These are phyloP conservation scores for Blastobasis adustella DNA, from an alignment of 2,888 invertebrate genomes.

Conservation along the genomic window DNA sequence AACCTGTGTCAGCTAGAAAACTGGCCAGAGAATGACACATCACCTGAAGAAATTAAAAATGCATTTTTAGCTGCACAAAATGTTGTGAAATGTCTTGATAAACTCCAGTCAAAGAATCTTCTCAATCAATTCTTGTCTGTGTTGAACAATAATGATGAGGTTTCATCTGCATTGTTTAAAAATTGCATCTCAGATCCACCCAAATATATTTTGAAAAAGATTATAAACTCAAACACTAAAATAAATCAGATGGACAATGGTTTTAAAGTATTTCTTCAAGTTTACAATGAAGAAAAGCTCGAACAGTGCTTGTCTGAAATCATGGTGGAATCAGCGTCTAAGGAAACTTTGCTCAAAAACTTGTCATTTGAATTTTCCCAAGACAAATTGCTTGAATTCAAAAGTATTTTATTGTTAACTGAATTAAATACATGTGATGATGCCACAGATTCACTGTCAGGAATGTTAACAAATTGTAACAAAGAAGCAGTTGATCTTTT, in stretches of 20 bases:
- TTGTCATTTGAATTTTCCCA: slow-evolving; percentile 33
- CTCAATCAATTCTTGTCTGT: slow-evolving; percentile 54
- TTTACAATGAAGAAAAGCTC: slow-evolving; percentile 44
- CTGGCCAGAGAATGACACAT: slow-evolving; percentile 59
- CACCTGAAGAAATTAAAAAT: slow-evolving; percentile 60
- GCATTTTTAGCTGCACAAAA: slow-evolving; percentile 69
- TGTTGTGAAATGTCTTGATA: slow-evolving; percentile 68
- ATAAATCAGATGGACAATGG: slow-evolving; percentile 39
- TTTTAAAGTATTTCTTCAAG: slow-evolving; percentile 42
- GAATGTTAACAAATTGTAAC: slow-evolving; percentile 34
- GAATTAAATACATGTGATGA: slow-evolving; percentile 29
- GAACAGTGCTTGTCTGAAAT: slow-evolving; percentile 44
- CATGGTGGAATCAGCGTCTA: slow-evolving; percentile 55
- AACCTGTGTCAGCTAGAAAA: slow-evolving; percentile 58
- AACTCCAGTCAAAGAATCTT: slow-evolving; percentile 51
- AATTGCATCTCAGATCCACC: slow-evolving; percentile 48
- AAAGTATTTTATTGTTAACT: slow-evolving; percentile 40
- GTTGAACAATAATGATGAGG: slow-evolving; percentile 29
- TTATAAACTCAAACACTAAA: slow-evolving; percentile 44
- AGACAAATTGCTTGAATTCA: slow-evolving; percentile 39
- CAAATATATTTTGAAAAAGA: slow-evolving; percentile 51
- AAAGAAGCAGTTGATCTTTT: slow-evolving; percentile 39
- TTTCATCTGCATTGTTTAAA: slow-evolving; percentile 31
- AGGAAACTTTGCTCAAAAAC: slow-evolving; percentile 42
- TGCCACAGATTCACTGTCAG: slow-evolving; percentile 21